Evolutionary conservation across 2,888 invertebrate species (phyloP), one percentile per base, ranked within the genome.

Genomic region (Hirtodrosophila alboralis): DNA sequence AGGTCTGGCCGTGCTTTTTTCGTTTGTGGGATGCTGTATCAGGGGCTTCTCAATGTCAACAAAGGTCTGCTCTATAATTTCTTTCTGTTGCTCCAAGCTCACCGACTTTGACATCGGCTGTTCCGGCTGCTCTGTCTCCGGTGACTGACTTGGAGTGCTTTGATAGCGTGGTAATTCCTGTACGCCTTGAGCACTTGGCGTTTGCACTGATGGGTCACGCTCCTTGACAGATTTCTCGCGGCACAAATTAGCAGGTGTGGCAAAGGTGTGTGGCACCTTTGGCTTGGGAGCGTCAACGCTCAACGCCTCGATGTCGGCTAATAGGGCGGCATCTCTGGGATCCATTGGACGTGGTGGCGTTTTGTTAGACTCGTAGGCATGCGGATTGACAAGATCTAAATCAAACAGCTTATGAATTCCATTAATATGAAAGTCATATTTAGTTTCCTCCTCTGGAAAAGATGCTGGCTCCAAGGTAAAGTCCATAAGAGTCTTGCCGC

Each of bases 391-490:
- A 28, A 84, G 33, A 56, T 77, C 64, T 5, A 84, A 4, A 3
- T 80, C 53, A 1, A 84, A 61, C 0, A 80, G 43, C 30, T 38
- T 1, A 1, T 80, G 68, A 1, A 77, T 61, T 1, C 84, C 80
- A 14, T 54, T 61, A 5, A 84, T 30, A 0, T 38, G 12, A 6
- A 57, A 38, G 1, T 1, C 4, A 3, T 40, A 57, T 0, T 54
- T 14, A 0, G 41, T 26, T 14, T 84, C 84, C 13, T 40, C 1
- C 0, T 40, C 13, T 0, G 61, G 52, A 43, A 53, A 51, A 0
- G 59, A 45, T 1, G 58, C 13, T 0, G 84, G 81, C 1, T 64
- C 49, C 18, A 7, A 8, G 0, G 63, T 59, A 9, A 31, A 64
- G 7, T 72, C 84, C 9, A 49, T 13, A 2, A 75, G 10, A 6